Percentiles rank a stretch among this genome's conserved stretches.
Conservation (phyloP, 2,888 invertebrate species). For the Standfussiana lucernea region DNA sequence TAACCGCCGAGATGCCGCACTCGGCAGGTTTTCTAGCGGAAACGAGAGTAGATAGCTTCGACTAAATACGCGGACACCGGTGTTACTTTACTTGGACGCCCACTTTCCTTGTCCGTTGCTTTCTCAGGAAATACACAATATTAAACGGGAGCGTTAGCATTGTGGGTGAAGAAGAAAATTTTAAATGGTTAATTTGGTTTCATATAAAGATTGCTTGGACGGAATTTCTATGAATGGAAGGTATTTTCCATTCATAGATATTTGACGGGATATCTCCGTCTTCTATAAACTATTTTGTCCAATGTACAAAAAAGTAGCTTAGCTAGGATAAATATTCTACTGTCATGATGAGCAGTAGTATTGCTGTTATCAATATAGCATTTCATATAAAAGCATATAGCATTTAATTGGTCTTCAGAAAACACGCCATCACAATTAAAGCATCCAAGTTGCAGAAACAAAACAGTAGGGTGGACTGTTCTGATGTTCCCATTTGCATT, state of each 20-base stretch:
- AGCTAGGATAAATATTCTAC: neutral
- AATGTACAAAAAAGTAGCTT: neutral
- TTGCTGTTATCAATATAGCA: neutral
- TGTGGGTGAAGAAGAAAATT: conserved; percentile 29
- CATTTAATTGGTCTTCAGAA: neutral
- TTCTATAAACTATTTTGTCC: neutral
- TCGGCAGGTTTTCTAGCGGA: conserved; percentile 74
- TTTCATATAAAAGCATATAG: too few relatives aligned
- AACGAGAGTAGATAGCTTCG: conserved; percentile 67
- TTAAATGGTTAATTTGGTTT: conserved; percentile 2
- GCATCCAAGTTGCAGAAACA: neutral
- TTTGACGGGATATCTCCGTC: neutral
- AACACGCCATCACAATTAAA: neutral
- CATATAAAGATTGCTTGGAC: neutral
- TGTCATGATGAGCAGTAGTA: neutral
- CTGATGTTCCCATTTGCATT: neutral
- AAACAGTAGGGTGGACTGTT: neutral
- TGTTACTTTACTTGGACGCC: conserved; percentile 41
- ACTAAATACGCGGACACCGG: conserved; percentile 64
- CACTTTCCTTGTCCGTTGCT: conserved; percentile 60
- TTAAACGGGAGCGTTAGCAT: conserved; percentile 37
- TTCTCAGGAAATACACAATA: conserved; percentile 56
- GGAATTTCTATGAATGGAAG: neutral
- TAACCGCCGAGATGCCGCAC: conserved; percentile 56
- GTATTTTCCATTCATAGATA: neutral